A percentile compares a stretch with the other conserved stretches of the same genome.
Conservation (phyloP, 1,140 invertebrate genomes). For the Sweltsa coloradensis region DNA sequence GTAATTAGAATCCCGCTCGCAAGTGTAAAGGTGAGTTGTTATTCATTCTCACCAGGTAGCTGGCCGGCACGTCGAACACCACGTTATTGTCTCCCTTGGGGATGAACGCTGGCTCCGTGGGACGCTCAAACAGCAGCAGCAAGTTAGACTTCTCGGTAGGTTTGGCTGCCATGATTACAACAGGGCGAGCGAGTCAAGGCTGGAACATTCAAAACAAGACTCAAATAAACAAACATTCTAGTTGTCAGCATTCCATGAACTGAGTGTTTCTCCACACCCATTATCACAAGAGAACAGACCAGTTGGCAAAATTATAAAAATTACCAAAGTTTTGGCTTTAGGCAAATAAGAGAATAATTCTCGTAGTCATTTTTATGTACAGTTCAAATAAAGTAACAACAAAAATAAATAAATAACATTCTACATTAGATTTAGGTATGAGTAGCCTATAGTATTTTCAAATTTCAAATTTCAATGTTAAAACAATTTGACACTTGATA, state of each 20-base stretch:
- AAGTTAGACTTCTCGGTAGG: background rate
- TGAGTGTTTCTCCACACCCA: background rate
- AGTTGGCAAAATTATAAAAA: background rate
- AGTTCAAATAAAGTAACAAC: too few species aligned
- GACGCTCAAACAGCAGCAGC: slow-evolving; percentile 52
- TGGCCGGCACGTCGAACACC: slow-evolving; percentile 44
- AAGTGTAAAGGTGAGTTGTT: too few species aligned
- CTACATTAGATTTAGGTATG: too few species aligned
- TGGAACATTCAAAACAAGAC: background rate
- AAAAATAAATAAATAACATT: too few species aligned
- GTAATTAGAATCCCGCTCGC: too few species aligned
- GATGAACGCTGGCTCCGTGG: slow-evolving; percentile 55
- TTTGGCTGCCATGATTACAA: background rate
- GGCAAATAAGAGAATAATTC: too few species aligned
- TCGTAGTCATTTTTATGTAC: too few species aligned
- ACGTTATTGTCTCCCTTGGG: slow-evolving; percentile 42
- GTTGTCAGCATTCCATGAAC: background rate
- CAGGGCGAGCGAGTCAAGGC: background rate
- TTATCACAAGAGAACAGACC: background rate
- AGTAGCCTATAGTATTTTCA: too few species aligned
- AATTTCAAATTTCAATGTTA: too few species aligned
- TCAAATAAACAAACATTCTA: background rate
- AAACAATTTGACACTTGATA: too few species aligned
- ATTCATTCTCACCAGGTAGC: slow-evolving; percentile 38
- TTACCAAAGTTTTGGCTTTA: too few species aligned